Evolutionary conservation across 2,113 vertebrate species (phyloP).

Genomic region (Protomyctophum bolini): DNA sequence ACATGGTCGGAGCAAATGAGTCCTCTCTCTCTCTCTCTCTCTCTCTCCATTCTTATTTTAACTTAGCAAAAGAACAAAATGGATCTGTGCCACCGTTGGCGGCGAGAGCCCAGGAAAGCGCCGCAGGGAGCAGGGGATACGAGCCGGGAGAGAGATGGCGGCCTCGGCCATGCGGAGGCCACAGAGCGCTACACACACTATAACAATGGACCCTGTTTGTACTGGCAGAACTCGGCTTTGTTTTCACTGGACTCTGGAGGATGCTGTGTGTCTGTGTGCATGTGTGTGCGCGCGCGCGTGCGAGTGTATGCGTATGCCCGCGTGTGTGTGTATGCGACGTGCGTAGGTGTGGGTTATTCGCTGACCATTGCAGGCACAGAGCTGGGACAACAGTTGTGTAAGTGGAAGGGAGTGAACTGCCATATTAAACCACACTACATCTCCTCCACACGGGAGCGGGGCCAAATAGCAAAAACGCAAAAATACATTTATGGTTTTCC

Average conservation of each 20-base stretch:
- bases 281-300: conserved; percentile 13
- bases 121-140: conserved; percentile 46
- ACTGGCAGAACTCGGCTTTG: conserved; percentile 66
- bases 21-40: conserved; percentile 4
- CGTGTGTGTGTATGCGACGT: background rate
- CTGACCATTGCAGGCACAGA: conserved; percentile 62
- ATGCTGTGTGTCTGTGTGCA: conserved; percentile 29
- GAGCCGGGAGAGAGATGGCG: conserved; percentile 46
- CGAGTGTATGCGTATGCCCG: background rate
- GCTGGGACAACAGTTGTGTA: conserved; percentile 56
- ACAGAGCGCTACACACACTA: conserved; percentile 22
- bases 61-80: conserved; percentile 10
- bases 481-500: too few species aligned
- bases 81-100: conserved; percentile 25
- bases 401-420: conserved; percentile 37
- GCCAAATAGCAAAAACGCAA: too few species aligned
- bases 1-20: conserved; percentile 54
- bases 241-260: conserved; percentile 63
- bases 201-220: conserved; percentile 70
- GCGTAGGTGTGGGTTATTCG: conserved; percentile 37
- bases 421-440: background rate
- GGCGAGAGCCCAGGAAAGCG: conserved; percentile 19
- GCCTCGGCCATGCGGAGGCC: background rate
- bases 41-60: conserved; percentile 45
- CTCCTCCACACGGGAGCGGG: background rate